Conservation (phyloP, 2,888 invertebrate genomes). For the Agelastica alni region DNA sequence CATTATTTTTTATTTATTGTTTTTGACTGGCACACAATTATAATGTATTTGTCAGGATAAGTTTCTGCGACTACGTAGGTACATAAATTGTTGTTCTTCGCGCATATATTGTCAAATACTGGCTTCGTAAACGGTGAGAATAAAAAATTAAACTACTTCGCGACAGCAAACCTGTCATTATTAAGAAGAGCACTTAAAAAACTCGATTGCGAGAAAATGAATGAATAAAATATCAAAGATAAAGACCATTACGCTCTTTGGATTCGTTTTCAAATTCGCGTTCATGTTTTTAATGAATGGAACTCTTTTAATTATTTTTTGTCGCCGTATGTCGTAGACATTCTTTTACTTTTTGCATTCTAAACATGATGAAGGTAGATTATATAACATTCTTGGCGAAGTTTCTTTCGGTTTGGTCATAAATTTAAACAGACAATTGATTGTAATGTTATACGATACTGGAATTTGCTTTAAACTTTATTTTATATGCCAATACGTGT, state of each 20-base stretch:
- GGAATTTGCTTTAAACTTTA: conserved; percentile 40
- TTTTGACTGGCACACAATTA: too few relatives aligned
- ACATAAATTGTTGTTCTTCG: conserved; percentile 4
- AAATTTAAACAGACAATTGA: conserved; percentile 40
- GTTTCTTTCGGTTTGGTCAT: conserved; percentile 34
- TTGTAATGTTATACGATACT: conserved; percentile 39
- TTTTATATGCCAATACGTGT: conserved; percentile 38
- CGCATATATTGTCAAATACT: conserved; percentile 22
- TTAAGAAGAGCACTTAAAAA: conserved; percentile 25
- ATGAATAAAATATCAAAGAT: conserved; percentile 26
- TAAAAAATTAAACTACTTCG: conserved; percentile 18
- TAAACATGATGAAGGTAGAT: conserved; percentile 36
- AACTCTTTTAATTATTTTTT: conserved; percentile 32
- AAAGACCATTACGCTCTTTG: conserved; percentile 22
- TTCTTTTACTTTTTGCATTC: conserved; percentile 32
- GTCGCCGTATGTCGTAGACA: conserved; percentile 26
- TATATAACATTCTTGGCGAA: conserved; percentile 39
- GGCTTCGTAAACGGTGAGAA: conserved; percentile 14
- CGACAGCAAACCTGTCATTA: conserved; percentile 22
- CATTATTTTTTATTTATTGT: too few relatives aligned
- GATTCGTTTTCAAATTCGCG: conserved; percentile 24
- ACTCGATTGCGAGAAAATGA: conserved; percentile 25
- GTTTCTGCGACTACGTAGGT: too few relatives aligned
- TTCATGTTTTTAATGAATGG: conserved; percentile 32
- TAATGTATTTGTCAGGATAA: too few relatives aligned